Base-by-base conservation (phyloP, 2,113 vertebrate genomes). In the Otus sunia region DNA sequence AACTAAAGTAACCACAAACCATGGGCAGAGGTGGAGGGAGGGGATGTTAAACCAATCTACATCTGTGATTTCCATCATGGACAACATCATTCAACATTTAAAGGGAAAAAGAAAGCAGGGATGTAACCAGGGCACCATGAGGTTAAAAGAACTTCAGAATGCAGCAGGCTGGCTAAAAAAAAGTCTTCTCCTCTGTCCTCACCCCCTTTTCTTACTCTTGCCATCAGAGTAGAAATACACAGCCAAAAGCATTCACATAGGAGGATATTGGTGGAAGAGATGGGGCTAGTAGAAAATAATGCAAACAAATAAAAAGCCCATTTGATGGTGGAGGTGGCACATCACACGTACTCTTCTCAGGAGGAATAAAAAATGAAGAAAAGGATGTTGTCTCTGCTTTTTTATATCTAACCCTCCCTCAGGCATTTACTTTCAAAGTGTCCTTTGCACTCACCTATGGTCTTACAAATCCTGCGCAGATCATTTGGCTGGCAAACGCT, bases 51-150 rank as follows among this genome's bases (percentile, higher is more conserved):
- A 80, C 16, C 4, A 15, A 3, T 12, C 41, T 58, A 52, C 92
- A 94, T 66, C 82, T 97, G 95, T 55, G 73, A 74, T 90, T 97
- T 96, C 64, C 41, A 88, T 96, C 82, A 94, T 3, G 16, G 43
- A 41, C 53, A n/a, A 29, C 5, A 7, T 87, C 45, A 39, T 76
- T 93, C 92, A 49, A 39, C 20, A 26, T 43, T 32, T 60, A 12
- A 78, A 60, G n/a, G 25, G 62, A 64, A 84, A 84, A 66, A 83
- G 23, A 71, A 88, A 36, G n/a, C 37, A 58, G 26, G 50, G 26
- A 23, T 4, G 10, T 53, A 93, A 63, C 74, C 53, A 94, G 82
- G 78, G 49, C 71, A 87, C 91, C 23, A 30, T 1, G 32, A 94
- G 88, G 92, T 45, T 49, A 73, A 85, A 97, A 94, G 85, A 86